Evolutionary conservation across 2,888 invertebrate species (phyloP).

Genomic region (Noctua janthe): DNA sequence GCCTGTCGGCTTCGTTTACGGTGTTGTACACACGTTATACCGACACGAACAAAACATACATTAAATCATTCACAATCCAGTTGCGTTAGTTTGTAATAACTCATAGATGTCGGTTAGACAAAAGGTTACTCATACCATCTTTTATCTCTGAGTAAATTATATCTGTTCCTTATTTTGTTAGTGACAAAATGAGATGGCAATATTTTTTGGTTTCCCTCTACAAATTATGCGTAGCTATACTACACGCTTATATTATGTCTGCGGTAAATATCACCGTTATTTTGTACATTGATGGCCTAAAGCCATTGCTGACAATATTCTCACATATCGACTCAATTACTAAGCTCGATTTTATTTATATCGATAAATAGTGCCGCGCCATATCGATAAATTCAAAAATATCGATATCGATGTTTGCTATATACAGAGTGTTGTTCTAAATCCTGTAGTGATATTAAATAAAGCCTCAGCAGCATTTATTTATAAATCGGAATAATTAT

Average conservation of each 20-base stretch:
- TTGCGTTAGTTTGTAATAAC: neutral
- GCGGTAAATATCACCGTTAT: conserved; percentile 11
- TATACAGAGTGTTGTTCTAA: conserved; percentile 31
- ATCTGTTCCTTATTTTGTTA: neutral
- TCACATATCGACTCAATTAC: conserved; percentile 50
- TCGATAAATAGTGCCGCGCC: conserved; percentile 12
- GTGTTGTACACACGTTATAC: neutral
- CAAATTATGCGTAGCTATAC: neutral
- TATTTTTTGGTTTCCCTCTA: neutral
- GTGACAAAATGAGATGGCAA: neutral
- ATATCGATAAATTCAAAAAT: conserved; percentile 24
- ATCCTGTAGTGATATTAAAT: conserved; percentile 38
- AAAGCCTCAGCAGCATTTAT: conserved; percentile 56
- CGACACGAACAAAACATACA: neutral
- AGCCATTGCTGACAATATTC: conserved; percentile 44
- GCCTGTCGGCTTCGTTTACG: neutral
- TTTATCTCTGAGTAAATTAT: neutral
- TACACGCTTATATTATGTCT: neutral
- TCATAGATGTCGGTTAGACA: neutral
- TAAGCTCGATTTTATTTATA: conserved; percentile 15
- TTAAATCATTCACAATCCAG: too few relatives aligned
- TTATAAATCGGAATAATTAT: conserved; percentile 44
- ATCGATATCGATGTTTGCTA: conserved; percentile 21
- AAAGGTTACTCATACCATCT: neutral
- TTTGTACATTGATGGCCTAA: conserved; percentile 24